A percentile compares a stretch with the other conserved stretches of the same genome.
Evolutionary conservation across 2,113 vertebrate genomes (phyloP).

Genomic region (Dipodomys spectabilis): DNA sequence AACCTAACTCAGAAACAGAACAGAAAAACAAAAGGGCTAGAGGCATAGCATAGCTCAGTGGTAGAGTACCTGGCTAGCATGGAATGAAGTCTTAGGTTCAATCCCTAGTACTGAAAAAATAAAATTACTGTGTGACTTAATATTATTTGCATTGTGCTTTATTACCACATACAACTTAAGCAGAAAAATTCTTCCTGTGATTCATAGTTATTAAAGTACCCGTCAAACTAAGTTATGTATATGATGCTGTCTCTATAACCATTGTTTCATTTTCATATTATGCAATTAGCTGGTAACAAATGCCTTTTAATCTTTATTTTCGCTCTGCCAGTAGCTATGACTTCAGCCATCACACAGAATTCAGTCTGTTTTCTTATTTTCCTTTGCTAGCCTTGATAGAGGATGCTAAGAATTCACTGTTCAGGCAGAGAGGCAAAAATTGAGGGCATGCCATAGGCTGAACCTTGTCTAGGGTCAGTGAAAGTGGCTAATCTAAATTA

Average conservation of each 20-base stretch:
- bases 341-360: neutral
- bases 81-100: no score
- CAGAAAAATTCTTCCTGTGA: neutral
- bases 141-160: slow-evolving; percentile 34
- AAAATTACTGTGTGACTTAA: slow-evolving; percentile 13
- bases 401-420: slow-evolving; percentile 46
- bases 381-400: neutral
- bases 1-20: no score
- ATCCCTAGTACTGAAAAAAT: no score
- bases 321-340: neutral
- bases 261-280: slow-evolving; percentile 25
- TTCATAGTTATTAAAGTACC: slow-evolving; percentile 19
- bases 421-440: neutral
- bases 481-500: slow-evolving; percentile 34
- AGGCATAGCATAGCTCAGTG: no score
- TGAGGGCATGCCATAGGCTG: neutral
- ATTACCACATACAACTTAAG: slow-evolving; percentile 7
- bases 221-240: slow-evolving; percentile 29
- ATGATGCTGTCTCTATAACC: slow-evolving; percentile 22
- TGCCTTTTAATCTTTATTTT: slow-evolving; percentile 35
- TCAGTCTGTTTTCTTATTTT: slow-evolving; percentile 22
- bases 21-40: no score
- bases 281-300: slow-evolving; percentile 18
- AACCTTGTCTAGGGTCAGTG: neutral
- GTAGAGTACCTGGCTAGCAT: no score